These are phyloP conservation scores for Ovibos moschatus DNA, from an alignment of 2,113 vertebrate genomes.

Conservation along the genomic window DNA sequence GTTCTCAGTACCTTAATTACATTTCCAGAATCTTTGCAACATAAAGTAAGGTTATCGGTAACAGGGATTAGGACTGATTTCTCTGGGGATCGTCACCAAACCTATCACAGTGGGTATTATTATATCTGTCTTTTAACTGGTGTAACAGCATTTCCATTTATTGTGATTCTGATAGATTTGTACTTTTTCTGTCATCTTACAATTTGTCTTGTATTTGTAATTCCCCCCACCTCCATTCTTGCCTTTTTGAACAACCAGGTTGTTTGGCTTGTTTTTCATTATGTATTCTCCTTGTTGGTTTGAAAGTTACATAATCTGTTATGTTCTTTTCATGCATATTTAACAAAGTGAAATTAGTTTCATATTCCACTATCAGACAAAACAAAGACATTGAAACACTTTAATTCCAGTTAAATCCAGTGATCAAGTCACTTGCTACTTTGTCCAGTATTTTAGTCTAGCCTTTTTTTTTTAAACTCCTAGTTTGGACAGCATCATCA, in stretches of 20 bases:
- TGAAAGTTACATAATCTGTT: not conserved
- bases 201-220: not conserved
- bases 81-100: not conserved
- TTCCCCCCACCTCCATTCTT: not conserved
- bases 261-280: not conserved
- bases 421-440: not conserved
- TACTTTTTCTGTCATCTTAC: not conserved
- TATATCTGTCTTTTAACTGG: not conserved
- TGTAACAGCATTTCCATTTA: not conserved
- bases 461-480: not conserved
- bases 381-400: not conserved
- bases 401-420: not conserved
- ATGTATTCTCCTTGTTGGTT: not conserved
- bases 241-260: not conserved
- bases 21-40: not conserved
- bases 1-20: not conserved
- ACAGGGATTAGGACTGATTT: not conserved
- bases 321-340: not conserved
- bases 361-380: not conserved
- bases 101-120: not conserved
- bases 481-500: not conserved
- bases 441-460: not conserved
- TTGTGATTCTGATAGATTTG: not conserved
- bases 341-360: not conserved
- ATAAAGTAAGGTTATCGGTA: not conserved